phyloP scores from a whole-genome alignment of 2,888 invertebrate genomes.

The Epinotia ramella region DNA sequence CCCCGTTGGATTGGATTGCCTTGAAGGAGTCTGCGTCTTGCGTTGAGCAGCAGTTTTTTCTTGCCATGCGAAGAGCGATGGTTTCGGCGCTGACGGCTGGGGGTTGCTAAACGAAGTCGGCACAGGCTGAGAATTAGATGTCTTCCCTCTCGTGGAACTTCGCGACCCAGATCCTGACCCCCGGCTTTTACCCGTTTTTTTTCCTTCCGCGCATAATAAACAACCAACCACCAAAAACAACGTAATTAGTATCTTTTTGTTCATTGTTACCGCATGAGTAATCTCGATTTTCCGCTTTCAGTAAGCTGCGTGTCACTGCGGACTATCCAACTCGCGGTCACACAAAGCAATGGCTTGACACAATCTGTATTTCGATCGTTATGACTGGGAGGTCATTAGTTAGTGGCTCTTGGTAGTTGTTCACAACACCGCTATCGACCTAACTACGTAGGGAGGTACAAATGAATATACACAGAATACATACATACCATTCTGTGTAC shows the following conservation, averaged over 20 bases:
- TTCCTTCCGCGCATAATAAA: conserved; percentile 61
- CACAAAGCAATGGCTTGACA: conserved; percentile 56
- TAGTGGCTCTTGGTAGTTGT: conserved; percentile 40
- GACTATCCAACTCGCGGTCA: conserved; percentile 51
- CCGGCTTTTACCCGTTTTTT: conserved; percentile 72
- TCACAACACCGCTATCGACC: conserved; percentile 41
- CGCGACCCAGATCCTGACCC: conserved; percentile 68
- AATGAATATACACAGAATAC: neutral
- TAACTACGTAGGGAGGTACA: conserved; percentile 33
- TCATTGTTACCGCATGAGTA: conserved; percentile 57
- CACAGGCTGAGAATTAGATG: conserved; percentile 67
- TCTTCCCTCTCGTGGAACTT: conserved; percentile 66
- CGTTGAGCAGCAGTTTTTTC: conserved; percentile 68
- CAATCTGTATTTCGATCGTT: conserved; percentile 69
- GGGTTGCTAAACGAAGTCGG: conserved; percentile 76
- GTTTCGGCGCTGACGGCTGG: conserved; percentile 63
- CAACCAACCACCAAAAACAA: conserved; percentile 55
- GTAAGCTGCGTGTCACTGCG: conserved; percentile 47
- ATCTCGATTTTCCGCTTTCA: conserved; percentile 24
- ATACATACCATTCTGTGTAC: conserved; percentile 15
- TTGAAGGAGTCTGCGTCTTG: conserved; percentile 58
- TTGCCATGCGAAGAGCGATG: conserved; percentile 77
- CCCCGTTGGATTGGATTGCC: conserved; percentile 60
- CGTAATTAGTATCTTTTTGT: conserved; percentile 56
- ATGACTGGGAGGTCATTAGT: conserved; percentile 47